Evolutionary conservation across 2,113 vertebrate species (phyloP).

Genomic region (Burhinus oedicnemus): DNA sequence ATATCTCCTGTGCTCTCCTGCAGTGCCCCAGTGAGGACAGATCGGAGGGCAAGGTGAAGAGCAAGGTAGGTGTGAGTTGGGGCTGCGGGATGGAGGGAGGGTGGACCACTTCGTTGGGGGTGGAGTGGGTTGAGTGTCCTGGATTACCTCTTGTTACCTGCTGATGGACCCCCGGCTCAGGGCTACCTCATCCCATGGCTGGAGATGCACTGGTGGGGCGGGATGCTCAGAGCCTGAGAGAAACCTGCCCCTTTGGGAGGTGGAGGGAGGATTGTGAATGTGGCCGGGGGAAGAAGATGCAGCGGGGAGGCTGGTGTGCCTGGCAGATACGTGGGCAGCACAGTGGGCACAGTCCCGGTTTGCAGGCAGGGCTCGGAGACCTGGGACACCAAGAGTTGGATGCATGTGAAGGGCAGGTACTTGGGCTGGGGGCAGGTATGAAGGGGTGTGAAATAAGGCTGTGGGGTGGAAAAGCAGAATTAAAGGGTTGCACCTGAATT

Average conservation of each 20-base stretch:
- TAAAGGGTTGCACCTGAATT: neutral
- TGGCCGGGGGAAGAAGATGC: neutral
- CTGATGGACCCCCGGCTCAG: neutral
- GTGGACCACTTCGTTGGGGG: neutral
- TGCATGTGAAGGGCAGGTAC: too few species aligned
- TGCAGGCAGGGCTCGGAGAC: neutral
- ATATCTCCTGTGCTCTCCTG: neutral
- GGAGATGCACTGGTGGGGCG: neutral
- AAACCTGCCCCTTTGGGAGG: neutral
- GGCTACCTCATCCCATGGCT: neutral
- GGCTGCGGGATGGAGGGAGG: neutral
- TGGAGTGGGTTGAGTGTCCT: neutral
- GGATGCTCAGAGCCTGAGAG: neutral
- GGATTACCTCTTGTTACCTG: neutral
- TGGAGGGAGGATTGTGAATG: neutral
- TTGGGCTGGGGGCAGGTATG: neutral
- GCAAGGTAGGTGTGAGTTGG: neutral
- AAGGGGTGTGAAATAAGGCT: neutral
- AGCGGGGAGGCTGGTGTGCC: neutral
- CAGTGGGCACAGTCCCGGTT: neutral
- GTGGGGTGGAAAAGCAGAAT: neutral
- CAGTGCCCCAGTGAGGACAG: constrained; percentile 61
- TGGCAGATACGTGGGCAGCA: neutral
- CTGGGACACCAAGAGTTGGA: neutral
- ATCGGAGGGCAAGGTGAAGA: neutral